A percentile compares a stretch with the other conserved stretches of the same genome.
phyloP scores from a whole-genome alignment of 2,888 invertebrate species.

The Idaea biselata region DNA sequence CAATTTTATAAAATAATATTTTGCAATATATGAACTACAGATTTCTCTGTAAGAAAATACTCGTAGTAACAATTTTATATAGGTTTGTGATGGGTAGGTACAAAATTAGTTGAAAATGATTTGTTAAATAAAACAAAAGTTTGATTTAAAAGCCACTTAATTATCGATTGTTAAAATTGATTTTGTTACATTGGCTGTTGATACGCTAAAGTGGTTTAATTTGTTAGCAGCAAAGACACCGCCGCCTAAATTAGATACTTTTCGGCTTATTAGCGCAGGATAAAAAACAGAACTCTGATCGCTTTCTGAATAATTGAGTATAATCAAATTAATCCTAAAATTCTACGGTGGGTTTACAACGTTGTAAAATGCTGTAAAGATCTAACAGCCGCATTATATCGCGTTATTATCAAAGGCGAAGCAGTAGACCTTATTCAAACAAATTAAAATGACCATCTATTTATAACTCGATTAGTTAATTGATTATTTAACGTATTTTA shows the following conservation, averaged over 20 bases:
- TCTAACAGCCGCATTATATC: constrained; percentile 67
- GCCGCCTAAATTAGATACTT: constrained; percentile 77
- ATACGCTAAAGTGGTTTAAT: constrained; percentile 80
- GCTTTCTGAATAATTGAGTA: constrained; percentile 79
- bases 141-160: constrained; percentile 65
- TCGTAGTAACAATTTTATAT: not conserved
- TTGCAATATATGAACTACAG: not conserved
- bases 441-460: constrained; percentile 11
- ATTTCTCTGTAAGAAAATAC: not conserved
- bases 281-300: constrained; percentile 68
- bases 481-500: constrained; percentile 17
- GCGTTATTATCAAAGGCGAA: constrained; percentile 47
- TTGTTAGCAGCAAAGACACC: constrained; percentile 77
- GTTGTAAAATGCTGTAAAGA: constrained; percentile 78
- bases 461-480: not conserved
- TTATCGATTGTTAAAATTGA: constrained; percentile 78
- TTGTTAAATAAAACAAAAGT: constrained; percentile 53
- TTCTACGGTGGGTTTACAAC: constrained; percentile 79
- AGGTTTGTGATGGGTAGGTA: not conserved
- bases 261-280: constrained; percentile 75
- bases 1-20: not conserved
- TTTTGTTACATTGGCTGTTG: constrained; percentile 65
- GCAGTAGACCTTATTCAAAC: constrained; percentile 19
- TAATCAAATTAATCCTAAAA: constrained; percentile 80
- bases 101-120: constrained; percentile 18